phyloP scores from a whole-genome alignment of 2,797 vertebrate species.

The Natrix natrix region DNA sequence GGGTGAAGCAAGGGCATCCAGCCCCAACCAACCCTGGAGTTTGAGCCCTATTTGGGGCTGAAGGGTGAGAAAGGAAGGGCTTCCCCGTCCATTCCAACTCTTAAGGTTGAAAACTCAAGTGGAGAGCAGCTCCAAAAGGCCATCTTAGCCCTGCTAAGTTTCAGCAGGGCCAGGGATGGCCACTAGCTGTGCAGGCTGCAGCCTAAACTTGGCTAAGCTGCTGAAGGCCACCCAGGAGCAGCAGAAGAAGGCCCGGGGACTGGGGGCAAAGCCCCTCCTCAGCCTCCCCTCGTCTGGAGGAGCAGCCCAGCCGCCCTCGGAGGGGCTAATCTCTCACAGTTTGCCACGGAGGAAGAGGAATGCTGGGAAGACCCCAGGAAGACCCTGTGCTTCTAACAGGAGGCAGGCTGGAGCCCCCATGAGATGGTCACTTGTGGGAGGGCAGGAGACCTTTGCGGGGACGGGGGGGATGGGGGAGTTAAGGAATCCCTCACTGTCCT shows the following conservation, averaged over 20 bases:
- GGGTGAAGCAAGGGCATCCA: neutral
- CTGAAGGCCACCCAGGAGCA: neutral
- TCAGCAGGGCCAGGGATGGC: neutral
- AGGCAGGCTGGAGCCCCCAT: neutral
- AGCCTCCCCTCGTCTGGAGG: neutral
- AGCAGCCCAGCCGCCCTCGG: neutral
- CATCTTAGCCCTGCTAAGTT: neutral
- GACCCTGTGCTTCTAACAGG: neutral
- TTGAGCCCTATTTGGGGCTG: neutral
- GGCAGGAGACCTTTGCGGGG: neutral
- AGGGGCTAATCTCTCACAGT: neutral
- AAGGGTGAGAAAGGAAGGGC: neutral
- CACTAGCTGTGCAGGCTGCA: neutral
- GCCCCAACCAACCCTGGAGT: neutral
- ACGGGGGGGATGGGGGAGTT: neutral
- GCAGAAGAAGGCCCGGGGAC: neutral
- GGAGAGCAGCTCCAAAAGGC: neutral
- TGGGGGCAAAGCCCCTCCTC: neutral
- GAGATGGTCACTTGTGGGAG: neutral
- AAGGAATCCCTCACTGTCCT: neutral
- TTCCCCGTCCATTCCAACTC: neutral
- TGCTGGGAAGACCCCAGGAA: neutral
- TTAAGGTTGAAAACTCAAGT: neutral
- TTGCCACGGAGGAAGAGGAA: neutral
- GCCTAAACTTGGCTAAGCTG: neutral